Percentiles rank a stretch among this genome's conserved stretches.
These are phyloP conservation scores for Hylyphantes graminicola DNA, from an alignment of 1,140 invertebrate species.

Conservation along the genomic window DNA sequence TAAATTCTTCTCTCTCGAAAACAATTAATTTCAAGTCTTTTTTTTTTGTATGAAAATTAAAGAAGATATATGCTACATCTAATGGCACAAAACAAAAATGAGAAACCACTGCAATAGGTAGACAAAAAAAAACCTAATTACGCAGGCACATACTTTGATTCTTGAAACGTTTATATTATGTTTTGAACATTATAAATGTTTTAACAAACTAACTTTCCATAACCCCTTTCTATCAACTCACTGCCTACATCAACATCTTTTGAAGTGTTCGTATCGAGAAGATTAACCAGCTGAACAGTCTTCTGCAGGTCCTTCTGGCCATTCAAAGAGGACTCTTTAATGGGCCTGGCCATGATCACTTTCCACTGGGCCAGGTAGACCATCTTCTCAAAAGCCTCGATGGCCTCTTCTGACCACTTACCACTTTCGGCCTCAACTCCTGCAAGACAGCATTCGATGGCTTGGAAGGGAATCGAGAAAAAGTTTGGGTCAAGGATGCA, in stretches of 20 bases:
- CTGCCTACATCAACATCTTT: constrained; percentile 64
- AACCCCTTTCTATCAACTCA: constrained; percentile 65
- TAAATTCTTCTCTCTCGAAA: no score
- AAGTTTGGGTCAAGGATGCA: constrained; percentile 80
- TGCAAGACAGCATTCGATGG: constrained; percentile 82
- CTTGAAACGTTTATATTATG: no score
- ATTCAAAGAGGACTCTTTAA: constrained; percentile 72
- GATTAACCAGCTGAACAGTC: constrained; percentile 64
- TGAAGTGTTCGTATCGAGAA: constrained; percentile 65
- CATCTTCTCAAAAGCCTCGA: constrained; percentile 78
- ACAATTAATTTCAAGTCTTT: no score
- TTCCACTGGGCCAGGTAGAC: constrained; percentile 77
- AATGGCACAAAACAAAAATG: no score
- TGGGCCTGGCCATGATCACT: constrained; percentile 75
- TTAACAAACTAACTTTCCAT: constrained; percentile 50
- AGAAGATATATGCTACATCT: no score
- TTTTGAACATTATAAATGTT: no score
- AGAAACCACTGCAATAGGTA: no score
- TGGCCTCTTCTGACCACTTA: constrained; percentile 76
- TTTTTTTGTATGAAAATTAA: no score
- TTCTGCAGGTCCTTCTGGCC: constrained; percentile 35
- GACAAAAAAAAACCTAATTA: no score
- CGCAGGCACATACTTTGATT: no score
- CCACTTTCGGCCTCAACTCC: constrained; percentile 73
- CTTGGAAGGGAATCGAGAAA: constrained; percentile 78